phyloP scores from a whole-genome alignment of 1,140 invertebrate species.

The Papilio dardanus region DNA sequence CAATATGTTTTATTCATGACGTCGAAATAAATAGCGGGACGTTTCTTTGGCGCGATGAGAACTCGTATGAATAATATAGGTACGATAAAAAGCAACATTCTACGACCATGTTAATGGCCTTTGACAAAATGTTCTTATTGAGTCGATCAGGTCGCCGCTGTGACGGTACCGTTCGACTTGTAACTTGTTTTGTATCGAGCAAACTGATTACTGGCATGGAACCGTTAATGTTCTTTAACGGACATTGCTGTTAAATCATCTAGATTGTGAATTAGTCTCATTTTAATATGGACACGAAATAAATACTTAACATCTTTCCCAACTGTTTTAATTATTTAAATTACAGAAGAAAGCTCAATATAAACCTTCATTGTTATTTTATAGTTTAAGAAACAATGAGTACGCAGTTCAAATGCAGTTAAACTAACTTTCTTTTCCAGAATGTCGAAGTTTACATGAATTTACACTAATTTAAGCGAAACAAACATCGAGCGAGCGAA shows the following conservation, averaged over 20 bases:
- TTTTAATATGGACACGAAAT: neutral
- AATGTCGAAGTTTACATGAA: conserved; percentile 34
- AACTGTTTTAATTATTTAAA: conserved; percentile 2
- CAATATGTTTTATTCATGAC: conserved; percentile 68
- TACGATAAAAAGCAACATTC: conserved; percentile 27
- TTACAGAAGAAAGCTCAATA: neutral
- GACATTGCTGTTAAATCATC: neutral
- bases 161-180: conserved; percentile 5
- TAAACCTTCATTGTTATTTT: neutral
- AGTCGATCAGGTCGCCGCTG: neutral
- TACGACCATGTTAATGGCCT: neutral
- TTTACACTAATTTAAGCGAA: conserved; percentile 34
- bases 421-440: conserved; percentile 26
- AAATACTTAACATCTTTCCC: neutral
- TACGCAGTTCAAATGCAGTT: neutral
- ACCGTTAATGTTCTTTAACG: conserved; percentile 10
- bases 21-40: conserved; percentile 59
- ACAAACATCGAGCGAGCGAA: neutral
- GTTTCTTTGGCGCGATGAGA: conserved; percentile 45
- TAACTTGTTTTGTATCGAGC: neutral
- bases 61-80: conserved; percentile 30
- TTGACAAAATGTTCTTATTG: conserved; percentile 26
- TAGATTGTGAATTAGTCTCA: neutral
- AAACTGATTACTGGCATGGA: neutral
- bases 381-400: neutral